Conservation (phyloP, 2,797 vertebrate genomes). For the Ibycter americanus region DNA sequence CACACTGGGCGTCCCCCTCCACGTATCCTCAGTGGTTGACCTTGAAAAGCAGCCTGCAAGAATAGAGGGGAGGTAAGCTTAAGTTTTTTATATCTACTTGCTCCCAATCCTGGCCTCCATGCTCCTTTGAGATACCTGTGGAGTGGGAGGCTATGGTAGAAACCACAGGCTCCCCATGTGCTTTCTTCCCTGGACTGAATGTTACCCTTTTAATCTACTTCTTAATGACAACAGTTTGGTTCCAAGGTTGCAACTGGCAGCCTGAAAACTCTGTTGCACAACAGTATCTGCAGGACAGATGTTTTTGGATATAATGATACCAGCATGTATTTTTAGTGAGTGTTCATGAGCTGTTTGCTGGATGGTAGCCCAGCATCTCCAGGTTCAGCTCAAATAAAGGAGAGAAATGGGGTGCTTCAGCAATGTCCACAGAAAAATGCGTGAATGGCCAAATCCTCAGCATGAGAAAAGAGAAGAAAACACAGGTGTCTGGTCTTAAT, state of each 20-base stretch:
- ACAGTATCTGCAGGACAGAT: constrained; percentile 45
- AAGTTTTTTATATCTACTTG: background rate
- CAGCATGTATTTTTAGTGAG: background rate
- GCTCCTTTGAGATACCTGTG: background rate
- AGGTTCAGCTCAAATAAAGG: constrained; percentile 8
- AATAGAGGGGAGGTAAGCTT: background rate
- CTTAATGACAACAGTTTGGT: background rate
- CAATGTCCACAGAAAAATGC: background rate
- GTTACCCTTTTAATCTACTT: background rate
- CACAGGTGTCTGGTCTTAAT: background rate
- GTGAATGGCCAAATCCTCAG: background rate
- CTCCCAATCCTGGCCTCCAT: background rate
- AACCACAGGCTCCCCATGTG: background rate
- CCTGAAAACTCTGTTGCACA: background rate
- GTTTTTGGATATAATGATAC: background rate
- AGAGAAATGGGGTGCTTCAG: constrained; percentile 3
- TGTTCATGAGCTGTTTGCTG: constrained; percentile 40
- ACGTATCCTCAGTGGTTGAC: fast-evolving
- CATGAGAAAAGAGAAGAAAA: background rate
- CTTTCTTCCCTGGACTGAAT: background rate
- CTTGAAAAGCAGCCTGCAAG: background rate
- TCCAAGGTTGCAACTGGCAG: background rate
- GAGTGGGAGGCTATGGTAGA: background rate
- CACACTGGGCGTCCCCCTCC: fast-evolving
- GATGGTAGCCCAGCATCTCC: background rate